A percentile compares a stretch with the other conserved stretches of the same genome.
Conservation (phyloP, 2,888 invertebrate species). For the Thera obeliscata region DNA sequence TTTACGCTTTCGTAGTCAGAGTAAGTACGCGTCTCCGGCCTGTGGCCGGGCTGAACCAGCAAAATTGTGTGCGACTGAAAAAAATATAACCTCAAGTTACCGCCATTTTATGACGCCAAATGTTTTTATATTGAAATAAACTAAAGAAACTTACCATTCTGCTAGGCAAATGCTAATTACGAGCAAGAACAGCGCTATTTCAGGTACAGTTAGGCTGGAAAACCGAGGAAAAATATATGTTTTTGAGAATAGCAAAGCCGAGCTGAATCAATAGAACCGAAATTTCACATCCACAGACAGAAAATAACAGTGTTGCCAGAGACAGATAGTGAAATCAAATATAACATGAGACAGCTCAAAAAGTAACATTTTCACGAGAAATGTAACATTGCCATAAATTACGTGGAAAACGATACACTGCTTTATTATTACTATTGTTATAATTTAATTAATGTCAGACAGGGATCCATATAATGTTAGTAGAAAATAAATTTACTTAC, state of each 20-base stretch:
- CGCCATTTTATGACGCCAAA: conserved; percentile 60
- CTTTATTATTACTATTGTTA: no score
- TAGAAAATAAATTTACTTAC: no score
- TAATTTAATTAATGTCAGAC: no score
- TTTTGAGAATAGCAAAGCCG: background rate
- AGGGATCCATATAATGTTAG: no score
- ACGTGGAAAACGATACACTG: no score
- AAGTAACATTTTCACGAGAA: no score
- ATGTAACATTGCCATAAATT: no score
- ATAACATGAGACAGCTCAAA: no score
- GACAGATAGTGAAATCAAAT: no score
- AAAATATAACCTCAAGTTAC: conserved; percentile 58
- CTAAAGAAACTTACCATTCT: conserved; percentile 58
- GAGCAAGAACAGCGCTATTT: background rate
- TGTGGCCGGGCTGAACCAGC: conserved; percentile 95
- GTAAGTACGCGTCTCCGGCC: conserved; percentile 98
- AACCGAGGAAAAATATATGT: conserved; percentile 4
- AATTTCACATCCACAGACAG: no score
- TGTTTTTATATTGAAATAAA: conserved; percentile 8
- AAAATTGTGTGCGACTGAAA: conserved; percentile 97
- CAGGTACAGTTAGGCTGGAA: background rate
- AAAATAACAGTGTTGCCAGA: no score
- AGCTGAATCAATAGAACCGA: no score
- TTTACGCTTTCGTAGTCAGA: conserved; percentile 99
- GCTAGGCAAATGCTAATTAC: background rate